Conservation (phyloP, 2,797 vertebrate genomes). For the Fundulus diaphanus region DNA sequence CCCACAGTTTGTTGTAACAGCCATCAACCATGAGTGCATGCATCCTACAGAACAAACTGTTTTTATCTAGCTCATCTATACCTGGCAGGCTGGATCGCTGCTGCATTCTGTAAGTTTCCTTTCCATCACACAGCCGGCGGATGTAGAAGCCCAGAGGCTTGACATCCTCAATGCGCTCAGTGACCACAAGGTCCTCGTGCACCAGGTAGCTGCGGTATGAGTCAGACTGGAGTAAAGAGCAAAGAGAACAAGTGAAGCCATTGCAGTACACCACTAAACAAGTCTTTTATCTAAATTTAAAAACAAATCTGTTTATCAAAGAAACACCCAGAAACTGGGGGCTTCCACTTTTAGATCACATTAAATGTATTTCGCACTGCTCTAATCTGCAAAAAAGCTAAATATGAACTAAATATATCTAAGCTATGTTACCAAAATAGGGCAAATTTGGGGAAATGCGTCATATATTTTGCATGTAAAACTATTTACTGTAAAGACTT, state of each 20-base stretch:
- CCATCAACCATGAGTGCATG: not conserved
- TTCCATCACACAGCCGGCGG: slow-evolving; percentile 89
- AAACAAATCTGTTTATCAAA: not conserved
- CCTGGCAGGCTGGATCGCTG: slow-evolving; percentile 86
- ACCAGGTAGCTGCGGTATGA: slow-evolving; percentile 92
- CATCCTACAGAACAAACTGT: not conserved
- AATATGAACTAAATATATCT: not conserved
- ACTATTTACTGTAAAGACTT: not conserved
- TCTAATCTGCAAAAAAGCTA: not conserved
- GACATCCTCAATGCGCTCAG: slow-evolving; percentile 90
- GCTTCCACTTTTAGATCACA: not conserved
- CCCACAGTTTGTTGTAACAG: not conserved
- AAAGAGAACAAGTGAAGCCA: not conserved
- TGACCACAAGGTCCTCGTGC: slow-evolving; percentile 93
- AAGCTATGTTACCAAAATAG: too few species aligned
- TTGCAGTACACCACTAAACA: not conserved
- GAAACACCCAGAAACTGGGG: not conserved
- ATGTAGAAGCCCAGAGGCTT: slow-evolving; percentile 92
- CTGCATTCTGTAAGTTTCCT: slow-evolving; percentile 91
- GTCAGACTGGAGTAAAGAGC: slow-evolving; percentile 80
- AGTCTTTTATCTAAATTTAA: not conserved
- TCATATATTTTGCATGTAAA: not conserved
- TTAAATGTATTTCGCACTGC: not conserved
- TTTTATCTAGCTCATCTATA: slow-evolving; percentile 7
- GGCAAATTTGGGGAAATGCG: not conserved